Evolutionary conservation across 2,797 vertebrate species (phyloP).

Genomic region (Scolopax rusticola): DNA sequence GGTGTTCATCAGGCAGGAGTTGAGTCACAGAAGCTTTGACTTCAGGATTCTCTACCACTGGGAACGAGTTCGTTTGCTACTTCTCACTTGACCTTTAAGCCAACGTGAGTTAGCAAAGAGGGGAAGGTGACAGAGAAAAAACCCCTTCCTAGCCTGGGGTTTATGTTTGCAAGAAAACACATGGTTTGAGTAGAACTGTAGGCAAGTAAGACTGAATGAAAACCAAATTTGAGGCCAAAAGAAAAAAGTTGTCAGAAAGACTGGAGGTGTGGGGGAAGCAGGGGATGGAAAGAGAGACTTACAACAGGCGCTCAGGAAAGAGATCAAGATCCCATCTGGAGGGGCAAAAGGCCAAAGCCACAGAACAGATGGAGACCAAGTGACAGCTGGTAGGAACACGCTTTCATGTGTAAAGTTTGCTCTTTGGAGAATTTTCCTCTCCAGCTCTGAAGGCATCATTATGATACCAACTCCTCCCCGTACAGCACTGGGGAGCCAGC

Average conservation of each 20-base stretch:
- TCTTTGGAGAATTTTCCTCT: slow-evolving; percentile 71
- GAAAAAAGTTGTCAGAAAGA: not conserved
- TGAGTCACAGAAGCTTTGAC: not conserved
- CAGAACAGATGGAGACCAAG: slow-evolving; percentile 76
- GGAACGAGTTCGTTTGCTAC: not conserved
- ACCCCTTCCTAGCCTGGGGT: not conserved
- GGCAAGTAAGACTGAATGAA: not conserved
- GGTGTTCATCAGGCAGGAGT: not conserved
- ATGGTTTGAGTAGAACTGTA: not conserved
- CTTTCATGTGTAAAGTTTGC: slow-evolving; percentile 82
- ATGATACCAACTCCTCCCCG: slow-evolving; percentile 42
- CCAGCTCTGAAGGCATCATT: slow-evolving; percentile 65
- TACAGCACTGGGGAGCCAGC: slow-evolving; percentile 7
- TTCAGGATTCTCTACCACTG: not conserved
- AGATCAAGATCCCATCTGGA: slow-evolving; percentile 77
- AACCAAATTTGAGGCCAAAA: not conserved
- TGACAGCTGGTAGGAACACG: slow-evolving; percentile 76
- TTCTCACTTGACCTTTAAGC: not conserved
- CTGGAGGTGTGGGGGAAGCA: not conserved
- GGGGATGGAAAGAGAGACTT: not conserved
- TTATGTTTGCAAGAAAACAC: not conserved
- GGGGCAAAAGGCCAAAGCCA: slow-evolving; percentile 68
- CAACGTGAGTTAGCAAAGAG: not conserved
- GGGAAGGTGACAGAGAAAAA: not conserved
- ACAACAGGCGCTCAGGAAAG: slow-evolving; percentile 39